phyloP scores from a whole-genome alignment of 35 echinoderm and acorn worm species.

The Strongylocentrotus purpuratus region DNA sequence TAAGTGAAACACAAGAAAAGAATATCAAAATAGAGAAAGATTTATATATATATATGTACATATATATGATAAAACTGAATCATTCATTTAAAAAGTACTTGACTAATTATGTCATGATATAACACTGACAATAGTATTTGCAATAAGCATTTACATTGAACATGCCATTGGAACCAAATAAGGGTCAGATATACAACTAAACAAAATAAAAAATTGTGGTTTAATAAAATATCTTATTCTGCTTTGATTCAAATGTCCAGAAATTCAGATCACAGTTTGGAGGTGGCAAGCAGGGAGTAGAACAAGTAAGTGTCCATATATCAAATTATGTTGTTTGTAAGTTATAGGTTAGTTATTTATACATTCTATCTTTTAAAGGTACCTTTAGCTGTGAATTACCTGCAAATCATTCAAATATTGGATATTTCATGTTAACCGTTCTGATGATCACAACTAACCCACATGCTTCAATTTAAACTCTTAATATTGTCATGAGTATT shows the following conservation, averaged over 20 bases:
- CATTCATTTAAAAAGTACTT: no score
- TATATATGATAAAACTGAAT: no score
- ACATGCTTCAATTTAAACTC: not conserved
- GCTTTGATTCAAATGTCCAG: conserved; percentile 17
- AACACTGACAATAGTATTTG: not conserved
- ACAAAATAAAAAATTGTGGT: not conserved
- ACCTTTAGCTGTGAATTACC: not conserved
- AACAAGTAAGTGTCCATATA: not conserved
- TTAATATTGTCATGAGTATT: not conserved
- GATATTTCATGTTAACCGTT: not conserved
- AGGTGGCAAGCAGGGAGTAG: conserved; percentile 30
- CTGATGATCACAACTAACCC: not conserved
- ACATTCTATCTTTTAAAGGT: not conserved
- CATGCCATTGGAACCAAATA: not conserved
- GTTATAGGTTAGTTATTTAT: not conserved
- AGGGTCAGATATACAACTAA: not conserved
- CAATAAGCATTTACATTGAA: not conserved
- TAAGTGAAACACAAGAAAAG: no score
- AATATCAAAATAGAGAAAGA: no score
- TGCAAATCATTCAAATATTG: not conserved
- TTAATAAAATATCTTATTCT: no score
- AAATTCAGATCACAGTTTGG: conserved; percentile 55
- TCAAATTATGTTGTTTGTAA: not conserved
- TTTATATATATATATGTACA: no score
- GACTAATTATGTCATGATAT: not conserved